phyloP scores from a whole-genome alignment of 2,797 vertebrate species.

The Arrhamphus sclerolepis region DNA sequence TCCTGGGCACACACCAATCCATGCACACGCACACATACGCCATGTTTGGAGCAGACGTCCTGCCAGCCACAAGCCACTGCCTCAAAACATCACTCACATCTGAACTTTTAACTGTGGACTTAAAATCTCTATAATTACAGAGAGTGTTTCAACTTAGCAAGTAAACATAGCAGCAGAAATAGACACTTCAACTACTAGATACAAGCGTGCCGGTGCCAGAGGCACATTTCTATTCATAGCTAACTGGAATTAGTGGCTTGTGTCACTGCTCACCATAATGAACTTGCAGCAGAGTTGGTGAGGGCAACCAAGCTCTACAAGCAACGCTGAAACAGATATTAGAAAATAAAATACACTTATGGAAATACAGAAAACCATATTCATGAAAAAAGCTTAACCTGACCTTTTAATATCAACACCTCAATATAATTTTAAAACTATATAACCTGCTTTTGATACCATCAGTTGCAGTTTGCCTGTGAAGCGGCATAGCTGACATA shows the following conservation, averaged over 20 bases:
- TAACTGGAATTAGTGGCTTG: slow-evolving; percentile 70
- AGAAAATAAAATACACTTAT: neutral
- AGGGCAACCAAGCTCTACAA: slow-evolving; percentile 19
- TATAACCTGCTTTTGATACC: neutral
- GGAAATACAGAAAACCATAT: neutral
- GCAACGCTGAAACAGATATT: neutral
- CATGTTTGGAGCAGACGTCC: slow-evolving; percentile 61
- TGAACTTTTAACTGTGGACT: slow-evolving; percentile 75
- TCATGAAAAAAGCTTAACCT: neutral
- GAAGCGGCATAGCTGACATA: no score
- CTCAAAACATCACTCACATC: slow-evolving; percentile 74
- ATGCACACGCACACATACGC: slow-evolving; percentile 10
- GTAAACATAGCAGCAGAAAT: slow-evolving; percentile 77
- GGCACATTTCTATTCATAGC: slow-evolving; percentile 80
- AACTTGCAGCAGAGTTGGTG: slow-evolving; percentile 62
- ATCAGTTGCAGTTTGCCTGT: no score
- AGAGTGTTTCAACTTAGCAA: slow-evolving; percentile 71
- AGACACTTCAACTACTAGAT: slow-evolving; percentile 76
- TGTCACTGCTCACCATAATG: slow-evolving; percentile 73
- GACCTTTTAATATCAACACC: neutral
- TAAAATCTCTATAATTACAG: slow-evolving; percentile 77
- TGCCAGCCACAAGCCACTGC: slow-evolving; percentile 70
- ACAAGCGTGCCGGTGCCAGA: slow-evolving; percentile 64
- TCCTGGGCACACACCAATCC: slow-evolving; percentile 17
- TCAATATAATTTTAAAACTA: neutral